These are phyloP conservation scores for Pammene aurita DNA, from an alignment of 2,888 invertebrate species.

Conservation along the genomic window DNA sequence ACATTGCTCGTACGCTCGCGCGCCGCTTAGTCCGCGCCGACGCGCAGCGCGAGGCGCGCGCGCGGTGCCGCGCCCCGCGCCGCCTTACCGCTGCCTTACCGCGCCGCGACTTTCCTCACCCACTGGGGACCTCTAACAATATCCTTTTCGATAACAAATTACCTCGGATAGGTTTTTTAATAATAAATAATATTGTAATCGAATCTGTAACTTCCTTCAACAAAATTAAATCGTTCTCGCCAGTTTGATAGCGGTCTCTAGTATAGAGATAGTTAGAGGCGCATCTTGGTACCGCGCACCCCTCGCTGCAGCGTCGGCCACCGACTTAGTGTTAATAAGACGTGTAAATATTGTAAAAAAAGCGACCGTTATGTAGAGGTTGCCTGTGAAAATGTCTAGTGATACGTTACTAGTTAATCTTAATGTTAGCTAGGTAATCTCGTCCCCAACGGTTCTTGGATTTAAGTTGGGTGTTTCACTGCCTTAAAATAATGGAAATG, in stretches of 20 bases:
- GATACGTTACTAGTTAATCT: constrained; percentile 77
- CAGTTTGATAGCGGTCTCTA: constrained; percentile 17
- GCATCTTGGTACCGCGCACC: constrained; percentile 17
- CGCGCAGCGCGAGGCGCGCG: constrained; percentile 18
- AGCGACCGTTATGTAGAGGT: constrained; percentile 77
- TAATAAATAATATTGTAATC: constrained; percentile 20
- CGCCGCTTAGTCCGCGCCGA: constrained; percentile 14
- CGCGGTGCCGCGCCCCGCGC: constrained; percentile 8
- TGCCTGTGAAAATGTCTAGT: constrained; percentile 81
- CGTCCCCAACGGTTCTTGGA: constrained; percentile 81
- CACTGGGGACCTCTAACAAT: constrained; percentile 17
- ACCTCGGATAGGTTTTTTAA: constrained; percentile 21
- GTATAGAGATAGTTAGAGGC: constrained; percentile 18
- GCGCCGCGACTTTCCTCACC: constrained; percentile 50
- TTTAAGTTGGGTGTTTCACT: constrained; percentile 83
- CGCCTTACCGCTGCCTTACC: constrained; percentile 23
- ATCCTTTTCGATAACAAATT: constrained; percentile 7
- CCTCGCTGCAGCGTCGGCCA: constrained; percentile 58
- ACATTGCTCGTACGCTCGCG: constrained; percentile 23
- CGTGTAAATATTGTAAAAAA: constrained; percentile 82
- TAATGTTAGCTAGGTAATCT: constrained; percentile 83
- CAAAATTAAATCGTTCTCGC: constrained; percentile 27
- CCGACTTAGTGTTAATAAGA: constrained; percentile 71
- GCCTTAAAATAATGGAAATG: constrained; percentile 78
- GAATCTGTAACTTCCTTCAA: constrained; percentile 22